Evolutionary conservation across 2,888 invertebrate species (phyloP).

Genomic region (Eilema caniola): DNA sequence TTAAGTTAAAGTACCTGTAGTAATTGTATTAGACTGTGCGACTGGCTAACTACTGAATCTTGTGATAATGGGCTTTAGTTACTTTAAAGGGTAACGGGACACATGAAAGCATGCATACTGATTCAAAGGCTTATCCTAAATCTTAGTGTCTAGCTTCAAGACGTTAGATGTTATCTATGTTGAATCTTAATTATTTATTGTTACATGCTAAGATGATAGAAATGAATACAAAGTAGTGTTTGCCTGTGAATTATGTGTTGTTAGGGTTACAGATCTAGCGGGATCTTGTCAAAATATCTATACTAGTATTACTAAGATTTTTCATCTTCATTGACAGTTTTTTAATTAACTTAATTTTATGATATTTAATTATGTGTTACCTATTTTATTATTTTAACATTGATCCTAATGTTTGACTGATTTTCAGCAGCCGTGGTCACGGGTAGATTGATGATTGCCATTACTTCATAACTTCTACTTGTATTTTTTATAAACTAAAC

Average conservation of each 20-base stretch:
- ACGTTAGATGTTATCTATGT: slow-evolving; percentile 19
- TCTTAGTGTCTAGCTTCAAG: slow-evolving; percentile 14
- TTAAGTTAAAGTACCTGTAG: no score
- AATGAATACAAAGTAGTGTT: slow-evolving; percentile 15
- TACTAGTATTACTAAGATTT: neutral
- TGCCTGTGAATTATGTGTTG: neutral
- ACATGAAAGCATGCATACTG: slow-evolving; percentile 32
- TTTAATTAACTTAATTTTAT: neutral
- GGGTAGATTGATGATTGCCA: no score
- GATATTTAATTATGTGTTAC: no score
- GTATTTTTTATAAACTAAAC: no score
- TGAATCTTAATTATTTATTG: slow-evolving; percentile 29
- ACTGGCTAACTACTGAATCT: neutral
- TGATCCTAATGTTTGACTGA: no score
- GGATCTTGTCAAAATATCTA: neutral
- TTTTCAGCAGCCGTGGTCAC: no score
- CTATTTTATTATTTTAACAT: no score
- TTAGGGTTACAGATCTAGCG: neutral
- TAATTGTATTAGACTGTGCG: neutral
- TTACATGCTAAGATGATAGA: neutral
- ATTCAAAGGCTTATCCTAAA: slow-evolving; percentile 36
- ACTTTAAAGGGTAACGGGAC: slow-evolving; percentile 32
- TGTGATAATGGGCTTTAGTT: neutral
- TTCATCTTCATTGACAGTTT: neutral
- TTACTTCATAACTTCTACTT: no score